Evolutionary conservation across 2,113 vertebrate species (phyloP).

Genomic region (Python bivittatus): DNA sequence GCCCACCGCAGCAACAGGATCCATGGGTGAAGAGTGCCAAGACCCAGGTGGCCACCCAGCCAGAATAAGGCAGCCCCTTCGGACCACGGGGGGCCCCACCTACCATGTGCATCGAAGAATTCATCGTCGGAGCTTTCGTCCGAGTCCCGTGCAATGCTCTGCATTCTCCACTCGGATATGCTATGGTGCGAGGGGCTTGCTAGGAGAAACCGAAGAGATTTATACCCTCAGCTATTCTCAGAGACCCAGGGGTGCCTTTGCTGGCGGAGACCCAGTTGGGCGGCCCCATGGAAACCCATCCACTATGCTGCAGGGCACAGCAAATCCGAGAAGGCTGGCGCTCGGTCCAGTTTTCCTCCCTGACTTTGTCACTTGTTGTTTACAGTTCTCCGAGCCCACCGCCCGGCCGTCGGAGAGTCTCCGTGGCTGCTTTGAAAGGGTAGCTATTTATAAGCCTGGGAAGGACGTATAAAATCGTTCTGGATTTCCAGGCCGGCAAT

Average conservation of each 20-base stretch:
- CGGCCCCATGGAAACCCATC: constrained; percentile 51
- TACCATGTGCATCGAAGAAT: constrained; percentile 97
- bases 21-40: neutral
- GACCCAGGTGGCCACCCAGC: neutral
- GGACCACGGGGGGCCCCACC: constrained; percentile 16
- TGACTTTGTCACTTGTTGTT: constrained; percentile 47
- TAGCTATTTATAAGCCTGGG: constrained; percentile 70
- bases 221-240: neutral
- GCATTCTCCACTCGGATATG: constrained; percentile 96
- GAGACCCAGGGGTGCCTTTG: constrained; percentile 49
- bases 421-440: constrained; percentile 56
- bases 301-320: constrained; percentile 49
- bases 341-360: constrained; percentile 59
- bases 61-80: neutral
- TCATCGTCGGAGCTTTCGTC: constrained; percentile 95
- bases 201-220: constrained; percentile 68
- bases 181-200: constrained; percentile 92
- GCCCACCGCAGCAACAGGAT: accelerated
- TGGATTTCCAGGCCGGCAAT: constrained; percentile 64
- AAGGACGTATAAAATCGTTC: constrained; percentile 66
- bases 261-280: constrained; percentile 48
- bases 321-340: constrained; percentile 49
- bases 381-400: constrained; percentile 57
- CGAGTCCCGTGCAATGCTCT: constrained; percentile 94
- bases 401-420: constrained; percentile 53